Evolutionary conservation across 2,888 invertebrate genomes (phyloP).

Genomic region (Anthophora plumipes): DNA sequence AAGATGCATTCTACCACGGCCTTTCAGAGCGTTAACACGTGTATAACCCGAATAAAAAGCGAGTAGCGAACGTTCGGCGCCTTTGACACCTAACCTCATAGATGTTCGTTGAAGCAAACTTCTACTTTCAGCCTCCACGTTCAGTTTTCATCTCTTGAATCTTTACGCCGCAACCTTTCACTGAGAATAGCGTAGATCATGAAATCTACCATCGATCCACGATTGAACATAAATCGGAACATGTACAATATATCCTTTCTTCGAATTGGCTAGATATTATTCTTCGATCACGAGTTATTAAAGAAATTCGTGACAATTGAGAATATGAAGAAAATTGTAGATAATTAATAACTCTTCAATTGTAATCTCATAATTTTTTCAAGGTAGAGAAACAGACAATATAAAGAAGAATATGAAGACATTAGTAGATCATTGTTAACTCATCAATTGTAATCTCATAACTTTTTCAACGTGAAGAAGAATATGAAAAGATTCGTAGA

Average conservation of each 20-base stretch:
- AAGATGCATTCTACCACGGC: conserved; percentile 24
- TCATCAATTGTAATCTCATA: no score
- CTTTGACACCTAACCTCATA: conserved; percentile 60
- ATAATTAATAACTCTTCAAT: no score
- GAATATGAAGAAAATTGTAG: no score
- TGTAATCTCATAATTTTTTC: no score
- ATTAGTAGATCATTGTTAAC: no score
- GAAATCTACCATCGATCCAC: not conserved
- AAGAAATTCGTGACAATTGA: no score
- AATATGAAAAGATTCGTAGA: no score
- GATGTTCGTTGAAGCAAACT: conserved; percentile 46
- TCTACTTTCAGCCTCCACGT: conserved; percentile 39
- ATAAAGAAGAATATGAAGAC: no score
- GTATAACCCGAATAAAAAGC: conserved; percentile 48
- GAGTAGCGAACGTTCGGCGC: conserved; percentile 47
- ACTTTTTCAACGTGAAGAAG: no score
- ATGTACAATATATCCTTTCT: not conserved
- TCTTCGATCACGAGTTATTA: no score
- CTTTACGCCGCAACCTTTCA: conserved; percentile 1
- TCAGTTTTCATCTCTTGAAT: conserved; percentile 44
- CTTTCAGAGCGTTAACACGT: conserved; percentile 29
- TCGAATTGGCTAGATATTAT: not conserved
- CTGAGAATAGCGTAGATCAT: no score
- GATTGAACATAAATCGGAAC: not conserved
- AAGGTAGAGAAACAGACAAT: no score